Conservation (phyloP, 2,113 vertebrate species). For the Myotis davidii region DNA sequence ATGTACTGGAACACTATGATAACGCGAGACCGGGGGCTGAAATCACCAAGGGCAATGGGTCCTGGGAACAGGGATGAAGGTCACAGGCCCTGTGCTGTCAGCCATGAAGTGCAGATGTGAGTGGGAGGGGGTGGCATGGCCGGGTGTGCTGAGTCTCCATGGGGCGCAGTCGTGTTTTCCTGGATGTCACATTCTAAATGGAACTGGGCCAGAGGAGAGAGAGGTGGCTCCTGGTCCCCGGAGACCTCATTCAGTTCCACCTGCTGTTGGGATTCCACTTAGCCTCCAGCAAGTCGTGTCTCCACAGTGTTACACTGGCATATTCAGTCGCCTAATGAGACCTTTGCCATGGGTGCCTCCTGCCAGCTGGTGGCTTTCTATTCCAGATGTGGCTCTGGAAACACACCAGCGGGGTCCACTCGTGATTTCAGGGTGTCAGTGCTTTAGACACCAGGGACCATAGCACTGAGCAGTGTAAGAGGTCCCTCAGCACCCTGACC, state of each 20-base stretch:
- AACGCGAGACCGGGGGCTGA: conserved; percentile 41
- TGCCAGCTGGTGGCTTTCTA: neutral
- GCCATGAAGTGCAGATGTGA: neutral
- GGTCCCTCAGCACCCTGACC: neutral
- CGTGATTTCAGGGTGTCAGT: neutral
- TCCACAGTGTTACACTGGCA: neutral
- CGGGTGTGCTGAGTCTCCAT: neutral
- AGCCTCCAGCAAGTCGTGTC: neutral
- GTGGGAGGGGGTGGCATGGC: neutral
- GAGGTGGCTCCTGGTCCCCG: neutral
- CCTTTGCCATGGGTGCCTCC: conserved; percentile 16
- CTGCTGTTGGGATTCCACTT: neutral
- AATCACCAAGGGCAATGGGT: neutral
- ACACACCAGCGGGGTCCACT: neutral
- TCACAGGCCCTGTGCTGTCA: neutral
- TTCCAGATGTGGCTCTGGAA: conserved; percentile 57
- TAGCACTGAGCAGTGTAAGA: neutral
- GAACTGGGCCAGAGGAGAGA: neutral
- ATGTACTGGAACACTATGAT: conserved; percentile 43
- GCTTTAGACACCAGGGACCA: neutral
- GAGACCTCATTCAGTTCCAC: neutral
- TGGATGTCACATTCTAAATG: neutral
- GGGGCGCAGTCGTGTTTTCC: neutral
- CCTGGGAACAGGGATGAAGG: conserved; percentile 24
- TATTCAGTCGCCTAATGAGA: neutral